phyloP scores from a whole-genome alignment of 2,797 vertebrate genomes.

The Percopsis omiscomaycus region DNA sequence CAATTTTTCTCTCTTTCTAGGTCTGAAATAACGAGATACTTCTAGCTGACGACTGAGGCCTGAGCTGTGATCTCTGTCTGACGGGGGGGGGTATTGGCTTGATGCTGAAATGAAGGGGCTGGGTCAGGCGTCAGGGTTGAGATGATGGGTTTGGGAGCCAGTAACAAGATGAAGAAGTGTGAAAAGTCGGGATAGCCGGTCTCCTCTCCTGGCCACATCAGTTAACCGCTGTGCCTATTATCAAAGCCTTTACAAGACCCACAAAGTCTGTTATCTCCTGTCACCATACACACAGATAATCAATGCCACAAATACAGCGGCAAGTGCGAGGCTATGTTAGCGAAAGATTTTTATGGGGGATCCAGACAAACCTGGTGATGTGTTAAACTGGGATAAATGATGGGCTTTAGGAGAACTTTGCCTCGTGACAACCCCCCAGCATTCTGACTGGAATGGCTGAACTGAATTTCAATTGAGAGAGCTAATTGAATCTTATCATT shows the following conservation, averaged over 20 bases:
- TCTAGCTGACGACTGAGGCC: constrained; percentile 22
- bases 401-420: constrained; percentile 19
- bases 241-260: constrained; percentile 28
- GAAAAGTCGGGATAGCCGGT: not conserved
- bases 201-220: not conserved
- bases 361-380: constrained; percentile 16
- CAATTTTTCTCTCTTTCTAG: constrained; percentile 26
- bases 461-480: constrained; percentile 44
- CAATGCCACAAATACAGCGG: constrained; percentile 17
- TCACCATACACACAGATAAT: constrained; percentile 35
- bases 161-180: constrained; percentile 1
- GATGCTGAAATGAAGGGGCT: constrained; percentile 24
- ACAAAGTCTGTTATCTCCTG: constrained; percentile 43
- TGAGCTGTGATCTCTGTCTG: not conserved
- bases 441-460: constrained; percentile 49
- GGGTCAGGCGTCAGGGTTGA: constrained; percentile 29
- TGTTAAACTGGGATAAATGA: constrained; percentile 32
- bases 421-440: constrained; percentile 25
- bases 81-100: too few species aligned
- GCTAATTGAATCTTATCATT: constrained; percentile 36
- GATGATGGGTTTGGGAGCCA: constrained; percentile 15
- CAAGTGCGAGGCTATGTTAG: constrained; percentile 35
- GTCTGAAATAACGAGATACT: constrained; percentile 48
- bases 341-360: constrained; percentile 28
- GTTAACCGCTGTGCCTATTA: not conserved